Evolutionary conservation across 1,140 invertebrate genomes (phyloP).

Genomic region (Cryptotermes secundus): DNA sequence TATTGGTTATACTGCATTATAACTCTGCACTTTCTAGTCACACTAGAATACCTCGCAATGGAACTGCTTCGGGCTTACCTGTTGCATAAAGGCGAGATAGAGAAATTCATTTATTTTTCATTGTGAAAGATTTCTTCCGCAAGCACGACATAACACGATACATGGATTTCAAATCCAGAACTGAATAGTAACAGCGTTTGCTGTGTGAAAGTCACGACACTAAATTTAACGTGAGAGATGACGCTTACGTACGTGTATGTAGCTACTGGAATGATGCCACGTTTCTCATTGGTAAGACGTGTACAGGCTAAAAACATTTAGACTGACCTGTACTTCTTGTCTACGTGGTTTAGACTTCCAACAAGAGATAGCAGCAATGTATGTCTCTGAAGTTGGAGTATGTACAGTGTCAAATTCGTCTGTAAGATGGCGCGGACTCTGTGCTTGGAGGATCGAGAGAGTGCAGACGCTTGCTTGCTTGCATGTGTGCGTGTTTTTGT

Average conservation of each 20-base stretch:
- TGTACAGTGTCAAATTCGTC: neutral
- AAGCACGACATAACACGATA: neutral
- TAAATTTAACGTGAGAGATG: neutral
- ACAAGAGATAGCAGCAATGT: neutral
- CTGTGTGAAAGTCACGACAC: neutral
- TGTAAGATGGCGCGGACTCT: neutral
- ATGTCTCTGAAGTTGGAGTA: neutral
- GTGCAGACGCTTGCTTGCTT: no score
- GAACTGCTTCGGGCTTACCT: neutral
- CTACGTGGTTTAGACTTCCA: neutral
- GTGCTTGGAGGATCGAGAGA: no score
- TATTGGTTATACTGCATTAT: neutral
- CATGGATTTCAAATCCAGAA: neutral
- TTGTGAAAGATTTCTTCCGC: no score
- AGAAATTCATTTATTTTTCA: neutral
- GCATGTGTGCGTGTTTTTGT: no score
- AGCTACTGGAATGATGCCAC: neutral
- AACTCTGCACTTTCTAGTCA: neutral
- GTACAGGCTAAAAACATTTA: neutral
- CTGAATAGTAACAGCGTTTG: neutral
- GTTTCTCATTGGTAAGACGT: neutral
- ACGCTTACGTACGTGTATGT: neutral
- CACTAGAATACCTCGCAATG: neutral
- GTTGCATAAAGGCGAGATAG: neutral
- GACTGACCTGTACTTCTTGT: neutral